These are phyloP conservation scores for Napeogenes inachia DNA, from an alignment of 2,888 invertebrate genomes.

Conservation along the genomic window DNA sequence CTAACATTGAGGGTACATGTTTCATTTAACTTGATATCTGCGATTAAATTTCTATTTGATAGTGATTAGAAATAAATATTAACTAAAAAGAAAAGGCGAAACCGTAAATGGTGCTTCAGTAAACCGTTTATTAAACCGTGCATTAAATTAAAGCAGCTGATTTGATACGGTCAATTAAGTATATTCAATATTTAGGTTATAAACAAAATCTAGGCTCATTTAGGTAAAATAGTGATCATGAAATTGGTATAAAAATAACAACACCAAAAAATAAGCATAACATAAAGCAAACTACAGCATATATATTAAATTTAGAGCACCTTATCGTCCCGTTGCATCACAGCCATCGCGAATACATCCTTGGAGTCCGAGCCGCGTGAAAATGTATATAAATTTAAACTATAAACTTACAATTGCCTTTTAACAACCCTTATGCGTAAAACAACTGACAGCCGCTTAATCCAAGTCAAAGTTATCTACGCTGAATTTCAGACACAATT, in stretches of 20 bases:
- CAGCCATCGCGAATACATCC: conserved; percentile 59
- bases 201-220: no score
- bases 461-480: conserved; percentile 30
- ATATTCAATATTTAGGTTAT: no score
- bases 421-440: conserved; percentile 61
- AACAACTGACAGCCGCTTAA: conserved; percentile 75
- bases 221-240: not conserved
- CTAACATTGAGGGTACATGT: conserved; percentile 2
- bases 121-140: not conserved
- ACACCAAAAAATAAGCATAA: conserved; percentile 39
- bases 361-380: conserved; percentile 61
- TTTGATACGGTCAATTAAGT: conserved; percentile 8
- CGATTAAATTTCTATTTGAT: conserved; percentile 18
- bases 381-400: conserved; percentile 39
- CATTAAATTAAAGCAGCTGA: conserved; percentile 13
- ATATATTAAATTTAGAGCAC: conserved; percentile 45
- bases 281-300: conserved; percentile 32
- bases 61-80: conserved; percentile 6
- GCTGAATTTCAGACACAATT: conserved; percentile 36
- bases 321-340: conserved; percentile 77
- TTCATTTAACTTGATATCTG: conserved; percentile 3
- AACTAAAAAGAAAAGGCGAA: not conserved
- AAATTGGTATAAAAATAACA: not conserved
- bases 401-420: conserved; percentile 25
- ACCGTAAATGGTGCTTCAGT: not conserved